Evolutionary conservation across 2,113 vertebrate species (phyloP), one percentile per base, ranked within the genome.

Genomic region (Carassius carassius): DNA sequence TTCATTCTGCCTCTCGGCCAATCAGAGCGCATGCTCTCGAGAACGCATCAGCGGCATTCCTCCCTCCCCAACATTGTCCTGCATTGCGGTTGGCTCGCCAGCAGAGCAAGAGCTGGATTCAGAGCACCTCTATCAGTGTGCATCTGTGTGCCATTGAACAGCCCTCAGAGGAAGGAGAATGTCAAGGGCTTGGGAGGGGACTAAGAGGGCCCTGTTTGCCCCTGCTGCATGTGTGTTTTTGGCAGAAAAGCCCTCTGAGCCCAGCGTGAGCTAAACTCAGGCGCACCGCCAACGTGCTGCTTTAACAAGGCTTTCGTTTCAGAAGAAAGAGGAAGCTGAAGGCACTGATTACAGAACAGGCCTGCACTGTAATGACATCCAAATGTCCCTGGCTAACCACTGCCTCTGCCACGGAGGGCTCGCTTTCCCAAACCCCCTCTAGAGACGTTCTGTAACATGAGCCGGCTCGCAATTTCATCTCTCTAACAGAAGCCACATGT

Each of bases 351-450:
- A 76, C 78, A 82, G 47, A 62, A 60, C 21, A 62, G 77, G 12
- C 72, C 58, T 82, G 16, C 8, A 6, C 23, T 82, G 70, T 87
- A 86, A 89, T 86, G 78, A 63, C 78, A 86, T 89, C 84, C 86
- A 89, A 87, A 87, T 86, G 86, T 41, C 35, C 73, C 37, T 47
- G 14, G 62, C 75, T 37, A 17, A 13, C 17, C 69, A 3, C 25
- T 47, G 44, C 51, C 17, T 35, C 37, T 21, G 67, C 62, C 23
- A 51, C 32, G 47, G n/a, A 63, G 6, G 16, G 17, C 17, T 19
- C 6, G 6, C 54, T 58, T 58, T 58, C 56, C 21, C 21, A 54
- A 16, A 25, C 8, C 19, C 23, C 14, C 82, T 72, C 74, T 11
- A 47, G 54, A 79, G 76, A 41, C 49, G 10, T 17, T 25, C 49